Evolutionary conservation across 2,113 vertebrate genomes (phyloP), one percentile per base, ranked within the genome.

Genomic region (Verasper variegatus): DNA sequence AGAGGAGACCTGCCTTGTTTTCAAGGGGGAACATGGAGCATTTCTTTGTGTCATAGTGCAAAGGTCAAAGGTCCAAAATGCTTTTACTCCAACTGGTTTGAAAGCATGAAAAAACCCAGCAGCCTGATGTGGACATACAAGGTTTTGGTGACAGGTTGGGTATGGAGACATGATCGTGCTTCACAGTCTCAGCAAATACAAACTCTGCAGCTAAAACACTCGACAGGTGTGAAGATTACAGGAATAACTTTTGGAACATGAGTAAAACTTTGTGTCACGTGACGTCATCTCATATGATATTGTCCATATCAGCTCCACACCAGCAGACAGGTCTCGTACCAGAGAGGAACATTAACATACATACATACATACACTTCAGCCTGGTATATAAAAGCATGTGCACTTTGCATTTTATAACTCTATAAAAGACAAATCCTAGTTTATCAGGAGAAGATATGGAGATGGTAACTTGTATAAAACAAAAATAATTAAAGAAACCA

Each of bases 391-490:
- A 37, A 69, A 82, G 85, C 69, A 74, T 31, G 71, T 78, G 82
- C 61, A 83, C 66, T 56, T 60, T 64, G 52, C 65, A 47, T 63
- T 15, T 51, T 18, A 51, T 17, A 51, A 51, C 40, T 42, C 40
- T 42, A 12, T 51, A 51, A 71, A 37, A 24, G 35, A 63, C 61
- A 54, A 56, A 37, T 14, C 64, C 37, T 71, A 61, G 71, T 75
- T 74, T 23, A 68, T 52, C 45, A 47, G 17, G 57, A 67, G 8
- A 54, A 2, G 56, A 68, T 52, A 40, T 72, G 60, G 68, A 83
- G 71, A 59, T 60, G 74, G 45, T 71, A 72, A 72, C 59, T 64
- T 12, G 63, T 80, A 74, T 57, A 71, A 81, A 91, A 78, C 54
- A 58, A 54, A 54, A 54, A 54, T 7, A 54, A 54, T n/a, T 5